These are phyloP conservation scores for Mamestra configurata DNA, from an alignment of 1,140 invertebrate genomes.

Conservation along the genomic window DNA sequence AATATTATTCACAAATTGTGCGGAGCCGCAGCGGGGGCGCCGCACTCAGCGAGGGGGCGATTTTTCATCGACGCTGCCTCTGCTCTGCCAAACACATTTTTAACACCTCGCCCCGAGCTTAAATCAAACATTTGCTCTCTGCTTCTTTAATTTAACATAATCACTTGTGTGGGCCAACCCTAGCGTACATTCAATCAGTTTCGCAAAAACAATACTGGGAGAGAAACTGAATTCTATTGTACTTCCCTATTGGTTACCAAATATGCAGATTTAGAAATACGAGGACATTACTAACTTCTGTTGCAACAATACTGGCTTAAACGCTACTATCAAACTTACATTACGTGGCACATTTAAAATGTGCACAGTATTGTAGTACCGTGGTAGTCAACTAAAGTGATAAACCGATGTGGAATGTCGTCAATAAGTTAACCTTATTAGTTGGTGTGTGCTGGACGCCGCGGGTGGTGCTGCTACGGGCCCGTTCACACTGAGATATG, in stretches of 20 bases:
- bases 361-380: conserved; percentile 46
- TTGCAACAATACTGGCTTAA: conserved; percentile 5
- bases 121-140: conserved; percentile 84
- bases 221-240: not conserved
- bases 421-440: conserved; percentile 74
- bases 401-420: conserved; percentile 65
- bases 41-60: conserved; percentile 83
- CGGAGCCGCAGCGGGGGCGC: conserved; percentile 78
- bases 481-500: conserved; percentile 52
- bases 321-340: conserved; percentile 5
- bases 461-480: conserved; percentile 56
- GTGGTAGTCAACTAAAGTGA: conserved; percentile 61
- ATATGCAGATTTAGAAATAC: not conserved
- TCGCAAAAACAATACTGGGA: not conserved
- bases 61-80: conserved; percentile 82
- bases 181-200: not conserved
- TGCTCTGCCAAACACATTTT: conserved; percentile 85
- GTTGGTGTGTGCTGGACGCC: conserved; percentile 56
- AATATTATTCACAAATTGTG: conserved; percentile 84
- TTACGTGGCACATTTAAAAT: conserved; percentile 29
- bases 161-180: too few species aligned
- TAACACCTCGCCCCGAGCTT: conserved; percentile 82
- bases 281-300: conserved; percentile 2
- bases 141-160: conserved; percentile 74
- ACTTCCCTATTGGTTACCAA: not conserved